phyloP scores from a whole-genome alignment of 2,888 invertebrate genomes.

The Lasius platythorax region DNA sequence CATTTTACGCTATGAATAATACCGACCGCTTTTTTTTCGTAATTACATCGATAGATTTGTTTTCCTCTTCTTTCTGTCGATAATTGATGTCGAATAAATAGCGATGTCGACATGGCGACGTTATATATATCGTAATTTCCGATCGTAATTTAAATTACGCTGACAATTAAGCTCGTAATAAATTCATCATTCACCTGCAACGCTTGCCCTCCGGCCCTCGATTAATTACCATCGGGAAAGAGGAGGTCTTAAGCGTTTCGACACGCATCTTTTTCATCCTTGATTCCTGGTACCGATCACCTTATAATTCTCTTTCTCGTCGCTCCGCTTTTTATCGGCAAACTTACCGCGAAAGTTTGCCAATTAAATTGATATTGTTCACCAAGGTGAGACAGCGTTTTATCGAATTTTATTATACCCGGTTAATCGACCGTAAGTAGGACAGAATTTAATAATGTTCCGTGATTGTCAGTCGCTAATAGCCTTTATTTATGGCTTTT shows the following conservation, averaged over 20 bases:
- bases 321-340: conserved; percentile 41
- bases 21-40: conserved; percentile 14
- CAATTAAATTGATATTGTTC: conserved; percentile 53
- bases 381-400: conserved; percentile 39
- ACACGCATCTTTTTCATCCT: conserved; percentile 30
- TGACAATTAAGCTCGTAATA: conserved; percentile 36
- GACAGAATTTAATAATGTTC: conserved; percentile 40
- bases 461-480: conserved; percentile 34
- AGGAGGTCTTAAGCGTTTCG: conserved; percentile 31
- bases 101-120: neutral
- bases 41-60: neutral
- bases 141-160: conserved; percentile 43
- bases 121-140: neutral
- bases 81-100: conserved; percentile 6
- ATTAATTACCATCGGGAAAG: conserved; percentile 36
- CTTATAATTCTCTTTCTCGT: conserved; percentile 27
- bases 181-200: conserved; percentile 38
- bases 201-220: neutral
- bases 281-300: neutral
- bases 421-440: conserved; percentile 44
- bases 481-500: conserved; percentile 31
- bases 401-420: conserved; percentile 35
- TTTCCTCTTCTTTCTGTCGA: neutral
- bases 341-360: conserved; percentile 50
- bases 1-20: neutral